Base-by-base conservation (phyloP, 37 sponge, comb jelly and placozoan genomes). In the Cladorhizidae sp. region DNA sequence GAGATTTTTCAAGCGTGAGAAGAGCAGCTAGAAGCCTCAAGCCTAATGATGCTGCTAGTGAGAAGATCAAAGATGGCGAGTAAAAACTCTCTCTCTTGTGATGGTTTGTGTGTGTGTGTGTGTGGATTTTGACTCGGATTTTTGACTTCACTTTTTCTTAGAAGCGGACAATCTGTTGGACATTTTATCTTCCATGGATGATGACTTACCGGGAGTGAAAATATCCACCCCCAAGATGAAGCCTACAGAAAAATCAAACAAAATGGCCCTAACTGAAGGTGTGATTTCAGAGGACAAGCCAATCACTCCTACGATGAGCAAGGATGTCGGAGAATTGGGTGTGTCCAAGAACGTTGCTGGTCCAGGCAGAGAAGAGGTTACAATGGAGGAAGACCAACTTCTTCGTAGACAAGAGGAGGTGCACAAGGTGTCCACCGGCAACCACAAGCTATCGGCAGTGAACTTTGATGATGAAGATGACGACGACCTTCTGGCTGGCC, bases 401-500 rank as follows among this genome's bases (percentile, higher is more conserved):
- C 15, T 26, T 59, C 15, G 28, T 15, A 33, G 55, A 50, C 15
- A 50, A 25, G 50, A 23, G 14, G 6, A 31, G 39, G 15, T 18
- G 3, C 7, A 59, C 6, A 9, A 5, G 6, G 59, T 58, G 14
- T 26, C 26, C 59, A 58, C 37, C 18, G 7, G 41, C 41, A 2
- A 50, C 6, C 50, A 26, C 15, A 31, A 32, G 18, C 3, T 36
- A 31, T 35, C 69, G 28, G 55, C 23, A 8, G n/a, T 67, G n/a
- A 36, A 50, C 5, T 68, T 68, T 68, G 55, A 69, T 75, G 85
- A 61, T 80, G 72, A 43, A 41, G 64, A 80, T 57, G 93, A 84
- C 32, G 88, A 84, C 75, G 89, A 87, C 37, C 12, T 87, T 17
- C 59, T 87, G 42, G 62, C 67, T 81, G 85, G 70, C 3, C 55